Evolutionary conservation across 2,797 vertebrate species (phyloP).

Genomic region (Ataeniobius toweri): DNA sequence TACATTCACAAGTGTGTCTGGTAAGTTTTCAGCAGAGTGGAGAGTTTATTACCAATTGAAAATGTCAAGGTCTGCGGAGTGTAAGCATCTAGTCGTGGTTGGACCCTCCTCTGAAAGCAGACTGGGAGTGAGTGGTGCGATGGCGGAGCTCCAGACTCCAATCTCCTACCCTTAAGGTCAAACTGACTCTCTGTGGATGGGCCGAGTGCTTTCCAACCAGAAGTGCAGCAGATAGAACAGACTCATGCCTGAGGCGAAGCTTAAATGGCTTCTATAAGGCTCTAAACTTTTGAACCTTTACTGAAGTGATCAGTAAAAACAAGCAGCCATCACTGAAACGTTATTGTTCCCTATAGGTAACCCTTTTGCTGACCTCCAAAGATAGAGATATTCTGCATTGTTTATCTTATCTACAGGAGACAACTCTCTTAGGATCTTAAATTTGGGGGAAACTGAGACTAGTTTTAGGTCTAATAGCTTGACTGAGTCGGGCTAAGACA

Average conservation of each 20-base stretch:
- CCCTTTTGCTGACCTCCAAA: no score
- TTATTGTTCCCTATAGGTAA: not conserved
- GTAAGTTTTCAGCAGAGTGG: constrained; percentile 14
- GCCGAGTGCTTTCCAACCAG: constrained; percentile 19
- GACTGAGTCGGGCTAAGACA: no score
- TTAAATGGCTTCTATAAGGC: not conserved
- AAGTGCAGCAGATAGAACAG: constrained; percentile 32
- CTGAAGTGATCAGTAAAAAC: not conserved
- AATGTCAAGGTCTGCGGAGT: constrained; percentile 58
- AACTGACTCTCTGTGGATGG: constrained; percentile 50
- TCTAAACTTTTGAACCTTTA: not conserved
- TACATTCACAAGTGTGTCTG: constrained; percentile 7
- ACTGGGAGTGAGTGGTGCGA: constrained; percentile 53
- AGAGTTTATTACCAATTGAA: constrained; percentile 48
- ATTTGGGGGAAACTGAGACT: not conserved
- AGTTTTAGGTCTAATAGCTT: not conserved
- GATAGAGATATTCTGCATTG: not conserved
- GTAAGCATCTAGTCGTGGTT: constrained; percentile 42
- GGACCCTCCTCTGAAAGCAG: constrained; percentile 30
- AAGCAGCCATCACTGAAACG: not conserved
- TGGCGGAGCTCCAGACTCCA: constrained; percentile 53
- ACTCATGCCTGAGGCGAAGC: not conserved
- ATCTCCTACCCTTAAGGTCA: constrained; percentile 61
- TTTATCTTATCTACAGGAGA: not conserved
- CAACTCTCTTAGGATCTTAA: not conserved